Conservation (phyloP, 2,888 invertebrate species). For the Cerastis leucographa region DNA sequence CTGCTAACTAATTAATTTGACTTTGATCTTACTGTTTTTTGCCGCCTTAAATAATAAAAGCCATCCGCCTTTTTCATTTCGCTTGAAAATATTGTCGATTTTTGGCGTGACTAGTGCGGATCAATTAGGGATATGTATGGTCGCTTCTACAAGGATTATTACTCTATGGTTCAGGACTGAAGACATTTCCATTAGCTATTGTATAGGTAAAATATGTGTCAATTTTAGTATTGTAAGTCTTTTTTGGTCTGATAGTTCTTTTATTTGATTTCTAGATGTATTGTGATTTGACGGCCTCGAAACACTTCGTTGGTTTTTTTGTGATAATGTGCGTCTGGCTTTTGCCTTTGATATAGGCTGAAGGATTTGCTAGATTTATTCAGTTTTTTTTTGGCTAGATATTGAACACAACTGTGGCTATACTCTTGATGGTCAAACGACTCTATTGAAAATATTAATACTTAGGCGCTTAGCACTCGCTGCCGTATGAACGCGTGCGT, state of each 20-base stretch:
- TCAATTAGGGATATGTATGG: background rate
- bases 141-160: background rate
- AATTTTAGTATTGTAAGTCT: constrained; percentile 5
- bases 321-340: constrained; percentile 1
- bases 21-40: too few relatives aligned
- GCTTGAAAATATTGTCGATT: background rate
- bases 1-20: too few relatives aligned
- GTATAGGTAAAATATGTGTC: constrained; percentile 22
- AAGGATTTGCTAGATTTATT: background rate
- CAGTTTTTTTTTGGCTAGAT: background rate
- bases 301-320: background rate
- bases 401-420: background rate
- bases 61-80: too few relatives aligned
- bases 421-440: background rate
- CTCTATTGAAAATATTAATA: background rate
- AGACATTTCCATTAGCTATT: constrained; percentile 50
- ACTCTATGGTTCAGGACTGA: background rate
- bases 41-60: too few relatives aligned
- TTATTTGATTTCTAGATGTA: constrained; percentile 25
- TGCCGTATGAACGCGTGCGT: too few relatives aligned
- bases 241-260: constrained; percentile 7
- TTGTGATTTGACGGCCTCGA: background rate
- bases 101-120: background rate
- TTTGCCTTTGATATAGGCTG: constrained; percentile 5
- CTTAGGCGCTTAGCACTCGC: background rate